These are phyloP conservation scores for Salvelinus namaycush DNA, from an alignment of 2,113 vertebrate species.

Conservation along the genomic window DNA sequence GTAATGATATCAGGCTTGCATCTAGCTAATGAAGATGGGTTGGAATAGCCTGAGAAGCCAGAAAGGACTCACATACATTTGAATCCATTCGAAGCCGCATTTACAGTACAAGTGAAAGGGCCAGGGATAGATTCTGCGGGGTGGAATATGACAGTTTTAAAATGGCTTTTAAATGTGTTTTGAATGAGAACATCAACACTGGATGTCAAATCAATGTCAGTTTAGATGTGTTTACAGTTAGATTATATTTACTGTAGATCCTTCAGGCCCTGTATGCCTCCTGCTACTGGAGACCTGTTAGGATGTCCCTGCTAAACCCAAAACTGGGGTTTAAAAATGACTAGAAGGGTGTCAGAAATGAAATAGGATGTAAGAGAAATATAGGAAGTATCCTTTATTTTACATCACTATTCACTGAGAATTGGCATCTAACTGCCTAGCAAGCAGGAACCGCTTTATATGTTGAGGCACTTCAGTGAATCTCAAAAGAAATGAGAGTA, in stretches of 20 bases:
- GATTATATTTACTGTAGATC: not conserved
- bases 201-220: slow-evolving; percentile 52
- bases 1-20: slow-evolving; percentile 10
- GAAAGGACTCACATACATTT: slow-evolving; percentile 31
- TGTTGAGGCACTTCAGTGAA: no score
- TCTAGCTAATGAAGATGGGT: slow-evolving; percentile 45
- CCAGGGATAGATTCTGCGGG: slow-evolving; percentile 7
- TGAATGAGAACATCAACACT: slow-evolving; percentile 59
- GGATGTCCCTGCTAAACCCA: slow-evolving; percentile 30
- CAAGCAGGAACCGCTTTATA: no score
- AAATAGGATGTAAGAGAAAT: slow-evolving; percentile 40
- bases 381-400: slow-evolving; percentile 16
- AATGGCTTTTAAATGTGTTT: slow-evolving; percentile 41
- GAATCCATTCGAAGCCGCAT: slow-evolving; percentile 11
- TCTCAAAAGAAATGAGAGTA: not conserved
- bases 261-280: not conserved
- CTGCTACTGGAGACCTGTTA: not conserved
- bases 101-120: slow-evolving; percentile 5
- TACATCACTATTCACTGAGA: slow-evolving; percentile 33
- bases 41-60: slow-evolving; percentile 57
- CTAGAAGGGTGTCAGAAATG: slow-evolving; percentile 28
- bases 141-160: slow-evolving; percentile 43
- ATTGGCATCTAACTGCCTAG: no score
- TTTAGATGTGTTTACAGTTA: slow-evolving; percentile 47
- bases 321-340: slow-evolving; percentile 13